Evolutionary conservation across 2,888 invertebrate genomes (phyloP).

Genomic region (Glaucopsyche alexis): DNA sequence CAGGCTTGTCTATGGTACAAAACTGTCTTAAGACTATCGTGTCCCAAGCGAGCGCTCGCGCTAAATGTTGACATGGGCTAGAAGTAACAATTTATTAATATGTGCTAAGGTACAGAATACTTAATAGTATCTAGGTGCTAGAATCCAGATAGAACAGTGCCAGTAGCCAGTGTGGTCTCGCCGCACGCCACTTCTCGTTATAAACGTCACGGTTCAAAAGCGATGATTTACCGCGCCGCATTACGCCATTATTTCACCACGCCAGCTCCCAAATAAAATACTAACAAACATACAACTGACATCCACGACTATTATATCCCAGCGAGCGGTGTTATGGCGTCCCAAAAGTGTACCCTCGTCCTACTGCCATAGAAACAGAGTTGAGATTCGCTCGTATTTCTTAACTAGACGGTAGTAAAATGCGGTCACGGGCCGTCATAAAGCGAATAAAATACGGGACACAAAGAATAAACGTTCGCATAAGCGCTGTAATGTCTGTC

Average conservation of each 20-base stretch:
- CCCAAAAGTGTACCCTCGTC: slow-evolving; percentile 35
- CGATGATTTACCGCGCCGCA: slow-evolving; percentile 77
- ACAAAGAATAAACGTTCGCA: slow-evolving; percentile 79
- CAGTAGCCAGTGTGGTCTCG: slow-evolving; percentile 9
- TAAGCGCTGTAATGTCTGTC: slow-evolving; percentile 79
- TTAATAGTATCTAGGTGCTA: too few relatives aligned
- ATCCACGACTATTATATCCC: slow-evolving; percentile 74
- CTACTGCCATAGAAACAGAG: slow-evolving; percentile 44
- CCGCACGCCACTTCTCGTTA: slow-evolving; percentile 55
- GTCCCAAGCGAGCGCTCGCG: too few relatives aligned
- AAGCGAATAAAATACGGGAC: slow-evolving; percentile 80
- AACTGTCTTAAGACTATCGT: too few relatives aligned
- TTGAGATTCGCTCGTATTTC: slow-evolving; percentile 42
- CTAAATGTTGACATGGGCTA: too few relatives aligned
- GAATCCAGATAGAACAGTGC: not conserved
- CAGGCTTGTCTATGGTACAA: too few relatives aligned
- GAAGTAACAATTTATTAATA: too few relatives aligned
- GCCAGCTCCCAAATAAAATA: slow-evolving; percentile 79
- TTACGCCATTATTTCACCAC: slow-evolving; percentile 79
- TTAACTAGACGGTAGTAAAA: slow-evolving; percentile 40
- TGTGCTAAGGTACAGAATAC: too few relatives aligned
- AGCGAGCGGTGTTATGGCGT: slow-evolving; percentile 45
- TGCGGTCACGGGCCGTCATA: slow-evolving; percentile 69
- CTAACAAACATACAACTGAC: slow-evolving; percentile 78
- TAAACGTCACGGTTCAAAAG: slow-evolving; percentile 73